Conservation (phyloP, 2,888 invertebrate species). For the Seira sanloemensis region DNA sequence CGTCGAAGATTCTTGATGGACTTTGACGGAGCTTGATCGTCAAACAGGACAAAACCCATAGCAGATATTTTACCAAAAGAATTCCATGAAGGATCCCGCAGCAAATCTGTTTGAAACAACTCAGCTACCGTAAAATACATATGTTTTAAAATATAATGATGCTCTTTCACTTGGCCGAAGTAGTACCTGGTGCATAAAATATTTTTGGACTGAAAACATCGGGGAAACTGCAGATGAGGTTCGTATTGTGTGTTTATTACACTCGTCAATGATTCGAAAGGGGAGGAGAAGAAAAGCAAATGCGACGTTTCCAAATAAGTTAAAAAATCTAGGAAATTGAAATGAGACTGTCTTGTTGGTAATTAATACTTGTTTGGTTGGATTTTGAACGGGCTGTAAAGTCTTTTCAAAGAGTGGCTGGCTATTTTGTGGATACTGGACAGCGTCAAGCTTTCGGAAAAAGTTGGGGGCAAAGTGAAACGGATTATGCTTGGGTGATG, state of each 20-base stretch:
- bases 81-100: not conserved
- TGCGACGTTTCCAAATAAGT: slow-evolving; percentile 8
- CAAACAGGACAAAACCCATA: not conserved
- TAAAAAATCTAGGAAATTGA: slow-evolving; percentile 8
- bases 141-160: too few relatives aligned
- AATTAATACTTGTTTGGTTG: too few relatives aligned
- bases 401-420: too few relatives aligned
- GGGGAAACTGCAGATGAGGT: not conserved
- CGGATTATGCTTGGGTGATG: too few relatives aligned
- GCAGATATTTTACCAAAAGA: not conserved
- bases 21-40: not conserved
- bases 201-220: not conserved
- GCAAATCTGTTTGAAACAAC: not conserved
- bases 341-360: too few relatives aligned
- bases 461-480: too few relatives aligned
- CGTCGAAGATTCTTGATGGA: not conserved
- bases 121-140: too few relatives aligned
- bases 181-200: slow-evolving; percentile 24
- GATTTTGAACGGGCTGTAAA: too few relatives aligned
- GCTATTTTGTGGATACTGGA: too few relatives aligned
- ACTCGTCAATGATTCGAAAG: not conserved
- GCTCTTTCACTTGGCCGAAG: too few relatives aligned
- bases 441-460: too few relatives aligned
- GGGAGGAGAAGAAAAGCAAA: slow-evolving; percentile 13
- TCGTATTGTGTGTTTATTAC: not conserved